These are phyloP conservation scores for Vulpes ferrilata DNA, from an alignment of 2,113 vertebrate species.

Conservation along the genomic window DNA sequence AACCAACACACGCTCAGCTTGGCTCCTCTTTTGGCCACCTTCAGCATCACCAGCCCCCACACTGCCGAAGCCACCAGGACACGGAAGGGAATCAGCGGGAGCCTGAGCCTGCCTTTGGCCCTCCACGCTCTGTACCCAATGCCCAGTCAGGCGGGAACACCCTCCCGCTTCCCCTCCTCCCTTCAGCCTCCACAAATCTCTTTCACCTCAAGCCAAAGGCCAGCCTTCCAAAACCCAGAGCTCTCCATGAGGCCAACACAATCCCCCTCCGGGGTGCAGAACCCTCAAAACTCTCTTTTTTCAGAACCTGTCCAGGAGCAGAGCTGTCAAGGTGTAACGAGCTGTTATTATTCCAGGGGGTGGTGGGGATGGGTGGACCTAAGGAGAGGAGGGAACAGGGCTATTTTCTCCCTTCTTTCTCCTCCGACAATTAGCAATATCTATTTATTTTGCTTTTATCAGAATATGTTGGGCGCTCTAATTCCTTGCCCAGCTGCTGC, in stretches of 20 bases:
- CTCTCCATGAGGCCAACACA: background rate
- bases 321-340: background rate
- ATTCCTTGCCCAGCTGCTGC: background rate
- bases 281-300: background rate
- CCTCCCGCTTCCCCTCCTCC: background rate
- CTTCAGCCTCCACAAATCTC: background rate
- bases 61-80: background rate
- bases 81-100: background rate
- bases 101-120: background rate
- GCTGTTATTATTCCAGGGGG: background rate
- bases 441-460: slow-evolving; percentile 27
- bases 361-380: too few species aligned
- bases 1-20: background rate
- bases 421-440: background rate
- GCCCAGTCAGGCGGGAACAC: too few species aligned
- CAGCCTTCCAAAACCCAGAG: background rate
- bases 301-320: background rate
- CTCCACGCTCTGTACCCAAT: fast-evolving
- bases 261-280: background rate
- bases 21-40: background rate
- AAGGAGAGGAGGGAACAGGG: background rate
- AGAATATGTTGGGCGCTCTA: background rate
- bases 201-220: background rate
- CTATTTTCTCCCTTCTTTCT: background rate
- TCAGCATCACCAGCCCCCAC: background rate